Base-by-base conservation (phyloP, 2,113 vertebrate species). In the Erpornis zantholeuca region DNA sequence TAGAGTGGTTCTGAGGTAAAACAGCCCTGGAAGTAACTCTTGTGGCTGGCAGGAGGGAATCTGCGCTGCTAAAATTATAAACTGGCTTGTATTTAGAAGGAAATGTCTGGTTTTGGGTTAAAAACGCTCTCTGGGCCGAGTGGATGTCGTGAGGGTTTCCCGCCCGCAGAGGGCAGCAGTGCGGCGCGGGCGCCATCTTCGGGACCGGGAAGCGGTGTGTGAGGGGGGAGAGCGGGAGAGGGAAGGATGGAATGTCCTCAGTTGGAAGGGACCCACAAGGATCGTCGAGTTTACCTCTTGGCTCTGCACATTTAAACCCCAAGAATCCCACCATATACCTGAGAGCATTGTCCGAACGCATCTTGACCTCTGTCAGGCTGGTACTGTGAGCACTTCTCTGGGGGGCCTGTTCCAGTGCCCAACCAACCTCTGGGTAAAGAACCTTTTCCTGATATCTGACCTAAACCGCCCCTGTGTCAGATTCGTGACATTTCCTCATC, bases 131-230 rank as follows among this genome's bases (percentile, higher is more conserved):
- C 5, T 1, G 77, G 45, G 50, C 20, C 17, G 25, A 15, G 35
- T 0, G n/a, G 24, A 0, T 45, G 56, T 7, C 4, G 10, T 42
- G n/a, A 31, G 60, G 13, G 10, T 1, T 14, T 89, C n/a, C 31
- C 23, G 54, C 88, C 92, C 24, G 76, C 50, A 88, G 95, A 82
- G 95, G 95, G 94, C 87, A 45, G 49, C 60, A 38, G 68, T 7
- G 69, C 28, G 40, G 82, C 5, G 15, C 28, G 60, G 69, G 79
- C 59, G 86, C 88, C 93, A 77, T 92, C 31, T 72, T 69, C 9
- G 33, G 86, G 49, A 7, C 2, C 0, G 14, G 19, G 36, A 11
- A 0, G 38, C 4, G 1, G 13, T 0, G 35, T 36, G 56, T 14
- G 69, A 54, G 17, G 45, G 27, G 7, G 3, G 5, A 4, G 15